Evolutionary conservation across 2,888 invertebrate genomes (phyloP).

Genomic region (Rosalia funebris): DNA sequence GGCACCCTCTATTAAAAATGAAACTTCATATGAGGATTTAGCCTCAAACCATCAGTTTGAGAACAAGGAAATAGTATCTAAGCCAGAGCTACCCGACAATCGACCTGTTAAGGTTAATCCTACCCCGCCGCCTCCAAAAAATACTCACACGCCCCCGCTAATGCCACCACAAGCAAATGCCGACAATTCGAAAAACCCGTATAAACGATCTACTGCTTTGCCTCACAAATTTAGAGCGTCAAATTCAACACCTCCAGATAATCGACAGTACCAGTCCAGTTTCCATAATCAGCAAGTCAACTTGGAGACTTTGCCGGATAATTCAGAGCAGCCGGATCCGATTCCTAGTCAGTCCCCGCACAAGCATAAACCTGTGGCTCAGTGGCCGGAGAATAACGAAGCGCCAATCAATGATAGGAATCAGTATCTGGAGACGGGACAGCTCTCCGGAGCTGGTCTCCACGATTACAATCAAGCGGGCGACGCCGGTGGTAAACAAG

Average conservation of each 20-base stretch:
- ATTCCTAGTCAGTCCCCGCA: conserved; percentile 34
- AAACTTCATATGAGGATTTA: conserved; percentile 32
- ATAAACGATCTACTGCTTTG: conserved; percentile 56
- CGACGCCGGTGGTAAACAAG: conserved; percentile 17
- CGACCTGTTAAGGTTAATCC: conserved; percentile 52
- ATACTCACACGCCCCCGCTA: conserved; percentile 44
- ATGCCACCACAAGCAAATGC: conserved; percentile 38
- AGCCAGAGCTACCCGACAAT: not conserved
- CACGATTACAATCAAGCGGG: conserved; percentile 25
- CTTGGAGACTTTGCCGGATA: conserved; percentile 75
- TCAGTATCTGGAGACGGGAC: conserved; percentile 81
- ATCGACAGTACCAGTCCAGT: conserved; percentile 50
- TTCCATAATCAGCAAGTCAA: conserved; percentile 67
- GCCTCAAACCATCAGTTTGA: conserved; percentile 45
- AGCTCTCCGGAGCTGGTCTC: conserved; percentile 70
- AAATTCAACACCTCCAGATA: conserved; percentile 42
- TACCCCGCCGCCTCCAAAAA: conserved; percentile 55
- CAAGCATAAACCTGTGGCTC: conserved; percentile 33
- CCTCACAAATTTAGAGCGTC: conserved; percentile 62
- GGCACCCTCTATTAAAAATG: conserved; percentile 29
- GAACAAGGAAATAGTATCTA: conserved; percentile 55
- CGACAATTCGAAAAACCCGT: conserved; percentile 54
- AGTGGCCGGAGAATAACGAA: conserved; percentile 69
- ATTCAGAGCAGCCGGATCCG: conserved; percentile 73
- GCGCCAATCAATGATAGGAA: conserved; percentile 77